Evolutionary conservation across 2,888 invertebrate genomes (phyloP).

Genomic region (Tenthredo notha): DNA sequence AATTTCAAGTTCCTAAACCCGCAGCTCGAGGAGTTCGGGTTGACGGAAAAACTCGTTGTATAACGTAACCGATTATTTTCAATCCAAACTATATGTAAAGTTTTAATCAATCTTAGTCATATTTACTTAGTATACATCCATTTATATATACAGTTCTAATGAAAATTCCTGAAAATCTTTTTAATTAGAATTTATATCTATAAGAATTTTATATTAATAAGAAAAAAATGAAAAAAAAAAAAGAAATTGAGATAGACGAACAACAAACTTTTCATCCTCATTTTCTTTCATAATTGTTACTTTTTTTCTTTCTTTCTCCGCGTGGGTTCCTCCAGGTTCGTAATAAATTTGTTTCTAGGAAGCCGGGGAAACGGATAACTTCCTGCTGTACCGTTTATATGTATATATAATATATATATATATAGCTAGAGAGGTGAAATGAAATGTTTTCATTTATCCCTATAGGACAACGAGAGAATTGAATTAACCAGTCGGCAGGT

Average conservation of each 20-base stretch:
- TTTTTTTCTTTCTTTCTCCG: neutral
- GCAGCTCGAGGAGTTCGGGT: neutral
- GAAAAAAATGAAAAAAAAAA: neutral
- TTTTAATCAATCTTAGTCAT: neutral
- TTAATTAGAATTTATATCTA: neutral
- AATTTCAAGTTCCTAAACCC: slow-evolving; percentile 39
- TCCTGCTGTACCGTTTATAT: neutral
- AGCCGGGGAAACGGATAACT: slow-evolving; percentile 20
- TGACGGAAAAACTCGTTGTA: neutral
- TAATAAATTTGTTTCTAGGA: slow-evolving; percentile 23
- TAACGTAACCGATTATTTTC: neutral
- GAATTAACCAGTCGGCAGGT: slow-evolving; percentile 54
- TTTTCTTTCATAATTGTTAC: neutral
- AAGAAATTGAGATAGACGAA: neutral
- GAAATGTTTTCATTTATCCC: slow-evolving; percentile 56
- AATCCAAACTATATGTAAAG: neutral
- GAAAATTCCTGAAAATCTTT: neutral
- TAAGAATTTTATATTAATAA: neutral
- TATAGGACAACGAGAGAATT: slow-evolving; percentile 52
- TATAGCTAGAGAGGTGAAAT: slow-evolving; percentile 35
- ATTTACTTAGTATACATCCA: neutral
- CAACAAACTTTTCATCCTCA: neutral
- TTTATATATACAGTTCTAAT: neutral
- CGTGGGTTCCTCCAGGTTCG: neutral
- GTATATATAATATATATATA: neutral